Evolutionary conservation across 2,888 invertebrate genomes (phyloP).

Genomic region (Netelia melanura): DNA sequence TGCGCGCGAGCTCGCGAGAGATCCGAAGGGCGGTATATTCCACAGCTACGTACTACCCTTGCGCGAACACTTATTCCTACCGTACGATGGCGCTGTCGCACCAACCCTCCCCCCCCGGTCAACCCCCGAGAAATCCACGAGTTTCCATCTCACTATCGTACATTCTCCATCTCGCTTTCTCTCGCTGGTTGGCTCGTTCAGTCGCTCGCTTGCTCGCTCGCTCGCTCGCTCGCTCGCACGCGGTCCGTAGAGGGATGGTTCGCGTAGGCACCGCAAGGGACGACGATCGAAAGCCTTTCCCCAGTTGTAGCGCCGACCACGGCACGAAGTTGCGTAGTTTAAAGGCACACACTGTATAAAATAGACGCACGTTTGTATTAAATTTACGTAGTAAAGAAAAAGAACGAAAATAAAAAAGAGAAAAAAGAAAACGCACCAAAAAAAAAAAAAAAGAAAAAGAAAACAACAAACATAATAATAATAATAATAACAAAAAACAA

Average conservation of each 20-base stretch:
- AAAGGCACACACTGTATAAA: slow-evolving; percentile 83
- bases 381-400: slow-evolving; percentile 71
- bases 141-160: slow-evolving; percentile 47
- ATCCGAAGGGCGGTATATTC: neutral
- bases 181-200: too few relatives aligned
- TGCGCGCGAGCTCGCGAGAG: neutral
- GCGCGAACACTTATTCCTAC: slow-evolving; percentile 50
- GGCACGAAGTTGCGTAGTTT: slow-evolving; percentile 83
- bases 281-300: slow-evolving; percentile 74
- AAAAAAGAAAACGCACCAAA: slow-evolving; percentile 46
- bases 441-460: slow-evolving; percentile 46
- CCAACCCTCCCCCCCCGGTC: slow-evolving; percentile 47
- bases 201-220: too few relatives aligned
- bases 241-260: slow-evolving; percentile 51
- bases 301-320: slow-evolving; percentile 84
- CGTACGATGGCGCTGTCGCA: slow-evolving; percentile 65
- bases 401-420: slow-evolving; percentile 41
- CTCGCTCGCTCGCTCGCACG: slow-evolving; percentile 27
- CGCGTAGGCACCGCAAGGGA: slow-evolving; percentile 70
- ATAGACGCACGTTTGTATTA: slow-evolving; percentile 82
- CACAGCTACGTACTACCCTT: neutral
- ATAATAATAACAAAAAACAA: too few relatives aligned
- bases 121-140: slow-evolving; percentile 39
- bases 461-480: slow-evolving; percentile 13
- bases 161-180: too few relatives aligned